phyloP scores from a whole-genome alignment of 2,113 vertebrate genomes.

The Oreotragus oreotragus region DNA sequence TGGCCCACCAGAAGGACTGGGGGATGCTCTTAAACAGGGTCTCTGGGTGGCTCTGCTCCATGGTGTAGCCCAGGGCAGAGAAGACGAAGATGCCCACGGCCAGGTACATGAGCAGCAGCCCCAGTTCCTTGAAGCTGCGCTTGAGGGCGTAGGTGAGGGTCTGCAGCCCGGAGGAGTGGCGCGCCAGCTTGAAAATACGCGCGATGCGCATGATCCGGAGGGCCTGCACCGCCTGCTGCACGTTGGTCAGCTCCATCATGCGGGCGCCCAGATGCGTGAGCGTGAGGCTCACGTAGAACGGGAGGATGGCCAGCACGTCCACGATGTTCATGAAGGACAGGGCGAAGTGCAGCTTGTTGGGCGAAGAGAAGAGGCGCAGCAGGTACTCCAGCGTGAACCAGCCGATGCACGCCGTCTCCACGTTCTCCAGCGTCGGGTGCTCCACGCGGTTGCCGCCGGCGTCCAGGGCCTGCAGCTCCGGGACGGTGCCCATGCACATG shows the following conservation, averaged over 20 bases:
- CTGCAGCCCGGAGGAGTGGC: slow-evolving; percentile 95
- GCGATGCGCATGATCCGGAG: slow-evolving; percentile 95
- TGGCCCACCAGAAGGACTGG: slow-evolving; percentile 99
- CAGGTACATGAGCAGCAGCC: slow-evolving; percentile 96
- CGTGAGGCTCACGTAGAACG: slow-evolving; percentile 93
- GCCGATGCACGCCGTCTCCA: slow-evolving; percentile 94
- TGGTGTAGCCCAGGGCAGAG: slow-evolving; percentile 95
- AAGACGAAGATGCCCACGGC: slow-evolving; percentile 98
- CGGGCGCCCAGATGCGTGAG: slow-evolving; percentile 92
- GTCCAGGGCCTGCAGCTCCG: slow-evolving; percentile 92
- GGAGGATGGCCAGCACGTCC: slow-evolving; percentile 93
- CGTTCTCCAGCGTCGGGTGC: slow-evolving; percentile 91
- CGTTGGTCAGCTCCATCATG: slow-evolving; percentile 93
- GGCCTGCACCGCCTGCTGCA: slow-evolving; percentile 95
- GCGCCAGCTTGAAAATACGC: slow-evolving; percentile 95
- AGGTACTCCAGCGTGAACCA: slow-evolving; percentile 97
- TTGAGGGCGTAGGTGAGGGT: slow-evolving; percentile 96
- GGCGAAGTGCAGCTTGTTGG: slow-evolving; percentile 91
- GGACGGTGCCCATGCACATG: slow-evolving; percentile 96
- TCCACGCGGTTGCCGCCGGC: slow-evolving; percentile 90
- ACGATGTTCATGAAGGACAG: slow-evolving; percentile 96
- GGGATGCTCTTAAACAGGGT: slow-evolving; percentile 98
- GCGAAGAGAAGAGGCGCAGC: slow-evolving; percentile 91
- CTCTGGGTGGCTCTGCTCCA: slow-evolving; percentile 96
- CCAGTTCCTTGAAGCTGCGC: slow-evolving; percentile 94